Evolutionary conservation across 2,113 vertebrate genomes (phyloP).

Genomic region (Cebidichthys violaceus): DNA sequence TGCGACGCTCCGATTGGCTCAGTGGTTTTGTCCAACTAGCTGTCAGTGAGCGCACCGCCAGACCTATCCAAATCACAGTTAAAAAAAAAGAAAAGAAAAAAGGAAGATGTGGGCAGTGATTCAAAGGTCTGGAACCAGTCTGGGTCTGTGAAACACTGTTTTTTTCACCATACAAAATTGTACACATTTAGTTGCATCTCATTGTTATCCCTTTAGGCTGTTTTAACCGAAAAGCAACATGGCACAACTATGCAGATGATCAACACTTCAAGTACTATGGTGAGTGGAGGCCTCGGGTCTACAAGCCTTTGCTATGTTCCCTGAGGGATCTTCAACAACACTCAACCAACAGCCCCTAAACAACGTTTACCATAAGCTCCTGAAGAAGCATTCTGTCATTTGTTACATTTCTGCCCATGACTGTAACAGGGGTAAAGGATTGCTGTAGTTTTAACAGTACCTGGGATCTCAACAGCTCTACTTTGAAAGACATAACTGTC

Average conservation of each 20-base stretch:
- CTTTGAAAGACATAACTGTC: background rate
- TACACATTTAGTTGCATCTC: background rate
- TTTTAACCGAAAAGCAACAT: background rate
- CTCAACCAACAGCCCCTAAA: background rate
- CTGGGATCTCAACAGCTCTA: background rate
- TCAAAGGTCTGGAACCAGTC: constrained; percentile 13
- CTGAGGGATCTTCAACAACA: background rate
- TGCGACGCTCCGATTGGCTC: background rate
- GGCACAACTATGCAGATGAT: background rate
- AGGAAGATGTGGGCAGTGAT: background rate
- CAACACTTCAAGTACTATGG: background rate
- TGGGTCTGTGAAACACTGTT: background rate
- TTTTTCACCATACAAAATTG: background rate
- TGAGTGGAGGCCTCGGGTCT: background rate
- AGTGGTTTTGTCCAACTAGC: background rate
- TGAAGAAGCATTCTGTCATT: background rate
- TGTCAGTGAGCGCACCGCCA: background rate
- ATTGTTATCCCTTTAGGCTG: background rate
- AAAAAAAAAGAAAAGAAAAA: background rate
- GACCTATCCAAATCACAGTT: background rate
- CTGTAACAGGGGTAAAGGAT: background rate
- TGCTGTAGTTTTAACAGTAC: background rate
- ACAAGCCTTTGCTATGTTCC: background rate
- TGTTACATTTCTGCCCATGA: background rate
- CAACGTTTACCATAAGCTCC: background rate